A percentile compares a stretch with the other conserved stretches of the same genome.
Evolutionary conservation across 2,888 invertebrate species (phyloP).

Genomic region (Metallyticus violacea): DNA sequence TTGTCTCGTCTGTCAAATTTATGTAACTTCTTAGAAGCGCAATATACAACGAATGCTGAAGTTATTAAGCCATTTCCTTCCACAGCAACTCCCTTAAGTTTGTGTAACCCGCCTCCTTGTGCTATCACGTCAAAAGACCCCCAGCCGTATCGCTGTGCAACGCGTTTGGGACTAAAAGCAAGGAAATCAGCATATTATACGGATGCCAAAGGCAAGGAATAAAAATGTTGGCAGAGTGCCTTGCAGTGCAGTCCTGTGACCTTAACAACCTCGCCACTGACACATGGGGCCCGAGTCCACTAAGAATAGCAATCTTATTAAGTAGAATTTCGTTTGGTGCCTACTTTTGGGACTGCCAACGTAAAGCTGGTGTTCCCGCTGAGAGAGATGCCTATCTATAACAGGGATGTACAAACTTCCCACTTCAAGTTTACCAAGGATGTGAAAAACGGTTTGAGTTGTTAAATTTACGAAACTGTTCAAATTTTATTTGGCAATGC

Average conservation of each 20-base stretch:
- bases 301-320: background rate
- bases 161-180: background rate
- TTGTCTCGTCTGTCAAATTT: no score
- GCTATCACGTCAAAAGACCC: no score
- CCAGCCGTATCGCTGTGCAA: background rate
- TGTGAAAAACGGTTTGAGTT: no score
- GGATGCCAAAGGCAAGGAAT: background rate
- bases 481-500: no score
- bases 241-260: background rate
- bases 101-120: no score
- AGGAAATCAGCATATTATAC: background rate
- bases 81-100: no score
- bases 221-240: background rate
- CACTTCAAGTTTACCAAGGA: no score
- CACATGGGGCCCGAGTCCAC: background rate
- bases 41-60: no score
- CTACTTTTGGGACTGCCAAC: background rate
- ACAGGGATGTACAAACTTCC: background rate
- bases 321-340: background rate
- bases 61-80: no score
- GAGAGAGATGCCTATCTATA: background rate
- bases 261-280: background rate
- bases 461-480: no score
- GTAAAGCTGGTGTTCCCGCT: background rate
- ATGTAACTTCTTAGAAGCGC: no score